Conservation (phyloP, 2,888 invertebrate genomes). For the Eueremaeus valkanovi region DNA sequence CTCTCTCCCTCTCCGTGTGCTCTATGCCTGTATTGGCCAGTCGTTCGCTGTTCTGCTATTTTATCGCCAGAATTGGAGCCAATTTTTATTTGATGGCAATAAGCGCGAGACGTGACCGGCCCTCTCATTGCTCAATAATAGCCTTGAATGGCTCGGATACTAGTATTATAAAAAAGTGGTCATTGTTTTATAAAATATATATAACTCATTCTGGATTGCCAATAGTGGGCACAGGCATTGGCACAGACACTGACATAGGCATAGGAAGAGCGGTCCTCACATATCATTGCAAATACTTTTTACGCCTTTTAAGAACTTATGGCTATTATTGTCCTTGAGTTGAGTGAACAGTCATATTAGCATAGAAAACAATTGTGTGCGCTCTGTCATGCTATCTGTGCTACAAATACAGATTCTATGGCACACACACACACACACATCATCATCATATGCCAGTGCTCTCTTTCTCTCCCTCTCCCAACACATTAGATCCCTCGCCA, state of each 20-base stretch:
- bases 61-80: not conserved
- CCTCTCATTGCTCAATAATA: slow-evolving; percentile 31
- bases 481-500: slow-evolving; percentile 6
- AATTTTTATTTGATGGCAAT: slow-evolving; percentile 33
- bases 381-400: not conserved
- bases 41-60: not conserved
- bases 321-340: slow-evolving; percentile 3
- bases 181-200: slow-evolving; percentile 21
- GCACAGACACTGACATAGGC: too few relatives aligned
- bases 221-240: too few relatives aligned
- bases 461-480: not conserved
- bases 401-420: too few relatives aligned
- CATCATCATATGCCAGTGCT: slow-evolving; percentile 21
- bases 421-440: not conserved
- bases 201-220: too few relatives aligned
- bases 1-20: too few relatives aligned
- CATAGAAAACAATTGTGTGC: slow-evolving; percentile 20
- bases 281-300: too few relatives aligned
- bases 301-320: too few relatives aligned
- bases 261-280: too few relatives aligned
- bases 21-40: not conserved
- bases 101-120: slow-evolving; percentile 7
- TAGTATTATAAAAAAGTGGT: slow-evolving; percentile 4
- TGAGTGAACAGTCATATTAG: not conserved
- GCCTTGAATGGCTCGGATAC: not conserved